These are phyloP conservation scores for Iselma pallidipennis DNA, from an alignment of 2,888 invertebrate genomes.

Conservation along the genomic window DNA sequence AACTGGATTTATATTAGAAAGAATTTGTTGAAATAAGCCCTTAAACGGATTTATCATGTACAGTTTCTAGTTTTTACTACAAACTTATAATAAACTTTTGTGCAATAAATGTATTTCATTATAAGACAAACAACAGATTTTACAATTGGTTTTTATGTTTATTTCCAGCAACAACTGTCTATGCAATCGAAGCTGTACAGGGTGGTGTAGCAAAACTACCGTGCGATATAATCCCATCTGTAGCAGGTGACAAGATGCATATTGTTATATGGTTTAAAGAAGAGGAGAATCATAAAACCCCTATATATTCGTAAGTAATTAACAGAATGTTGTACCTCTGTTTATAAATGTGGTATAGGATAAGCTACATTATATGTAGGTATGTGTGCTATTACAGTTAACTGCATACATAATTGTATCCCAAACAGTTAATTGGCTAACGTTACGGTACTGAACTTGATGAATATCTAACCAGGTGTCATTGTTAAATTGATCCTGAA, in stretches of 20 bases:
- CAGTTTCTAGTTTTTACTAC: neutral
- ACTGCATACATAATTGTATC: neutral
- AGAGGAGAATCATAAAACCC: conserved; percentile 58
- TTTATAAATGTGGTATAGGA: conserved; percentile 7
- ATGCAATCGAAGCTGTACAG: conserved; percentile 60
- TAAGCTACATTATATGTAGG: too few relatives aligned
- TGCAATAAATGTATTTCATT: too few relatives aligned
- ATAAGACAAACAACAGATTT: too few relatives aligned
- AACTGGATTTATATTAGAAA: neutral
- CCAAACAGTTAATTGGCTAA: neutral
- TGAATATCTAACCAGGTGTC: conserved; percentile 19
- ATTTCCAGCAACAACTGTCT: conserved; percentile 49
- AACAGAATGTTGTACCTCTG: conserved; percentile 7
- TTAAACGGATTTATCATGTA: neutral
- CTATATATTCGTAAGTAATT: conserved; percentile 64
- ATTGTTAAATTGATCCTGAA: conserved; percentile 12
- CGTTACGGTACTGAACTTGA: conserved; percentile 13
- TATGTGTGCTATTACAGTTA: conserved; percentile 3
- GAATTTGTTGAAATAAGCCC: neutral
- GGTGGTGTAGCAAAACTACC: conserved; percentile 64
- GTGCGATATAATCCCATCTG: conserved; percentile 63
- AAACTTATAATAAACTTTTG: neutral
- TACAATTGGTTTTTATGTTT: too few relatives aligned
- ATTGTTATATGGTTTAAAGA: conserved; percentile 69
- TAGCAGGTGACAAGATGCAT: conserved; percentile 62